Conservation (phyloP, 2,113 vertebrate species). For the Pygoscelis adeliae region DNA sequence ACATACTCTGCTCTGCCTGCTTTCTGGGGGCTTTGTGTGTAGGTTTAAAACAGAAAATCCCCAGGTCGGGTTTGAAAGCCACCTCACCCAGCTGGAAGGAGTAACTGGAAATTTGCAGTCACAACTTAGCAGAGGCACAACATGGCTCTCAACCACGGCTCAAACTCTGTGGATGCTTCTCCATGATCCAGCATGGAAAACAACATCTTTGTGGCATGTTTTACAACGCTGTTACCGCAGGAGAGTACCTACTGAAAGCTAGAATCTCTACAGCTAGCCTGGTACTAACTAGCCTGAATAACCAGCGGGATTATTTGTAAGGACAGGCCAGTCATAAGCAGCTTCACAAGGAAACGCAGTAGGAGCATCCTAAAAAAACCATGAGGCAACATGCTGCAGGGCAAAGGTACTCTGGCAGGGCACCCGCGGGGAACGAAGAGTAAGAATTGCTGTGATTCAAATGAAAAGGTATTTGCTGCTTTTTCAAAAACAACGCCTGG, state of each 20-base stretch:
- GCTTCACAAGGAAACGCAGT: neutral
- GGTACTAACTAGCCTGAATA: neutral
- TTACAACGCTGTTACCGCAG: neutral
- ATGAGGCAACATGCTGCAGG: neutral
- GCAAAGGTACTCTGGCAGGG: neutral
- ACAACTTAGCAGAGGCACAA: neutral
- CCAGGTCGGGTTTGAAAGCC: neutral
- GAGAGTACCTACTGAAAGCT: neutral
- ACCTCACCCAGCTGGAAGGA: neutral
- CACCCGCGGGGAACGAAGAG: fast-evolving
- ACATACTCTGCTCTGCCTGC: neutral
- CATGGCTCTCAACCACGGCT: neutral
- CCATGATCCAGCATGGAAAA: neutral
- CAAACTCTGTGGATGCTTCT: neutral
- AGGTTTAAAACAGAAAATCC: neutral
- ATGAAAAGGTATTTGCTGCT: neutral
- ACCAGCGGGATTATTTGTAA: neutral
- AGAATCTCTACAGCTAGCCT: neutral
- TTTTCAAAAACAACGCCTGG: neutral
- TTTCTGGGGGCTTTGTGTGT: neutral
- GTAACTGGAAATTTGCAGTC: neutral
- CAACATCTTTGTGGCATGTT: neutral
- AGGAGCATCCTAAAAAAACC: neutral
- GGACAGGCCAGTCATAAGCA: neutral
- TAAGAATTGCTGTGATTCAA: neutral